phyloP scores from a whole-genome alignment of 2,888 invertebrate species.

The Sinodicranocentrus sp. region DNA sequence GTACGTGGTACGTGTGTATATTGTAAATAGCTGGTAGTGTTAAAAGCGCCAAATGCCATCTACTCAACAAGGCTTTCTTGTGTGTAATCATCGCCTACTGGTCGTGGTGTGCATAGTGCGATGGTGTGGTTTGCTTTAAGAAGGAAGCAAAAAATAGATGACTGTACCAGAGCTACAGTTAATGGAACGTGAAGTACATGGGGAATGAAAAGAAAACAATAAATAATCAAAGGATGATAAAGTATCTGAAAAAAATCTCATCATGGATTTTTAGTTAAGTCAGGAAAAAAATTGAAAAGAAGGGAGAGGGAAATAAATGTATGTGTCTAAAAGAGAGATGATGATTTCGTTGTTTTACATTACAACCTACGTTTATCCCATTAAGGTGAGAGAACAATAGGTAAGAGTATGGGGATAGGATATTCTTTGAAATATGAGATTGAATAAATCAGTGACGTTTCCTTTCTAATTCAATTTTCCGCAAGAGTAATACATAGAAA shows the following conservation, averaged over 20 bases:
- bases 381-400: background rate
- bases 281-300: background rate
- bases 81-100: background rate
- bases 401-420: background rate
- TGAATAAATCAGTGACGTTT: slow-evolving; percentile 20
- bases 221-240: slow-evolving; percentile 32
- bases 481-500: too few species aligned
- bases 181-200: slow-evolving; percentile 37
- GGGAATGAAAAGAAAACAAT: slow-evolving; percentile 17
- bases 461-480: slow-evolving; percentile 14
- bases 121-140: slow-evolving; percentile 8
- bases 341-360: background rate
- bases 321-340: background rate
- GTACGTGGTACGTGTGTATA: background rate
- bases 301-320: background rate
- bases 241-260: background rate
- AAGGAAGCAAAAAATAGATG: slow-evolving; percentile 11
- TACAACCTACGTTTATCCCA: background rate
- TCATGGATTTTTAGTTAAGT: background rate
- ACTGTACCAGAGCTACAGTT: slow-evolving; percentile 8
- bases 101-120: background rate
- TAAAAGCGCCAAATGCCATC: slow-evolving; percentile 7
- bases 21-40: background rate
- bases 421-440: slow-evolving; percentile 13
- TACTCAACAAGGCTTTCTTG: background rate